phyloP scores from a whole-genome alignment of 1,140 invertebrate species.

The Cydia fagiglandana region DNA sequence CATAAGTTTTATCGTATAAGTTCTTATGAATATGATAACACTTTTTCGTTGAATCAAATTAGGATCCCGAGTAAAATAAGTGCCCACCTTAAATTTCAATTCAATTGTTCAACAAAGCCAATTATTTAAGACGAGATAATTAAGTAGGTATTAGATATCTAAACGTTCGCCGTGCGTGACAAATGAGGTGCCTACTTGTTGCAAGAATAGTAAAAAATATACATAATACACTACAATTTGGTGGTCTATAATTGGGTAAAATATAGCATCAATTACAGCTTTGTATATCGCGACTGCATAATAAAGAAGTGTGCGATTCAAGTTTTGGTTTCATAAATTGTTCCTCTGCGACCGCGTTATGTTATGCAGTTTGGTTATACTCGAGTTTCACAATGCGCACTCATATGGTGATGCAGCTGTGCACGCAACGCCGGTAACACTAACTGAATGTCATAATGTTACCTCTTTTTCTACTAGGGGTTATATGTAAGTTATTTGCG shows the following conservation, averaged over 20 bases:
- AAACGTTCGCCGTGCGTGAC: neutral
- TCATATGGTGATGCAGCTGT: slow-evolving; percentile 24
- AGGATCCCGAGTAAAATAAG: too few relatives aligned
- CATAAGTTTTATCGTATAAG: too few relatives aligned
- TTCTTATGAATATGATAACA: too few relatives aligned
- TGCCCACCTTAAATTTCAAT: neutral
- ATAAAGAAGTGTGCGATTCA: slow-evolving; percentile 14
- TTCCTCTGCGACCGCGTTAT: slow-evolving; percentile 40
- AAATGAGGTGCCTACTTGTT: slow-evolving; percentile 14
- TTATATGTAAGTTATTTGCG: neutral
- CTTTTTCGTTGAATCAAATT: too few relatives aligned
- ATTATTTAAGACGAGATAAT: neutral
- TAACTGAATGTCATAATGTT: slow-evolving; percentile 22
- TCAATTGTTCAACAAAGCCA: neutral
- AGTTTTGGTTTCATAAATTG: slow-evolving; percentile 21
- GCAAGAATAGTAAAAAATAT: neutral
- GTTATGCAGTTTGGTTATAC: slow-evolving; percentile 46
- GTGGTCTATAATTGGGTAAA: slow-evolving; percentile 22
- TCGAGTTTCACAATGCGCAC: slow-evolving; percentile 46
- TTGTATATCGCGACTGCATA: slow-evolving; percentile 4
- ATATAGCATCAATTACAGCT: slow-evolving; percentile 16
- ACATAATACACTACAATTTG: neutral
- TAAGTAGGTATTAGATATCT: neutral
- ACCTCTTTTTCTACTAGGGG: neutral
- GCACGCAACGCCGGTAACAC: slow-evolving; percentile 16